Evolutionary conservation across 2,797 vertebrate species (phyloP).

Genomic region (Protosalanx chinensis): DNA sequence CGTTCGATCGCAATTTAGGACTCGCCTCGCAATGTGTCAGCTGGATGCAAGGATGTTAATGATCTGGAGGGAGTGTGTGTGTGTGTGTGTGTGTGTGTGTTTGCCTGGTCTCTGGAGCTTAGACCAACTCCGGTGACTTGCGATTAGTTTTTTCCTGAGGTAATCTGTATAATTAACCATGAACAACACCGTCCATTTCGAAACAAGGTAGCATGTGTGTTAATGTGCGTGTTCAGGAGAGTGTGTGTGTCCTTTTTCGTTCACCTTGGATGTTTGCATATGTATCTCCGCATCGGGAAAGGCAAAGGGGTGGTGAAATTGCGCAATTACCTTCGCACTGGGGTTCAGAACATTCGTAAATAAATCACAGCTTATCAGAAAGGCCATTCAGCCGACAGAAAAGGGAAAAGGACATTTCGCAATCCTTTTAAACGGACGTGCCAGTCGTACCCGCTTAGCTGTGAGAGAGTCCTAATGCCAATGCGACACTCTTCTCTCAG

Average conservation of each 20-base stretch:
- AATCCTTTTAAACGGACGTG: conserved; percentile 14
- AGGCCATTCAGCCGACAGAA: not conserved
- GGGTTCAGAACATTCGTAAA: not conserved
- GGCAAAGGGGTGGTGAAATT: not conserved
- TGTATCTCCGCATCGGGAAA: not conserved
- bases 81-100: conserved; percentile 15
- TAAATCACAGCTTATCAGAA: not conserved
- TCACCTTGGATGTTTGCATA: not conserved
- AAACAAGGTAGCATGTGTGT: not conserved
- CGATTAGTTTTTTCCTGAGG: not conserved
- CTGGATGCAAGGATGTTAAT: conserved; percentile 12
- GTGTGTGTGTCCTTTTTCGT: not conserved
- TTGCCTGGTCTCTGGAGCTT: not conserved
- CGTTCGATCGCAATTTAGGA: not conserved
- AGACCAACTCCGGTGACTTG: not conserved
- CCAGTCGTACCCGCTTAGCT: conserved; percentile 21
- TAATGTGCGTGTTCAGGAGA: not conserved
- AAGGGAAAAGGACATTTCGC: not conserved
- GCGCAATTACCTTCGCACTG: not conserved
- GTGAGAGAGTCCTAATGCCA: conserved; percentile 16
- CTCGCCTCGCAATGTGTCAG: not conserved
- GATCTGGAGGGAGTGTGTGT: not conserved
- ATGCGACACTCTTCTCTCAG: conserved; percentile 7
- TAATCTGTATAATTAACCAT: not conserved
- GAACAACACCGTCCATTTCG: not conserved